phyloP scores from a whole-genome alignment of 2,113 vertebrate genomes.

The Hemiscyllium ocellatum region DNA sequence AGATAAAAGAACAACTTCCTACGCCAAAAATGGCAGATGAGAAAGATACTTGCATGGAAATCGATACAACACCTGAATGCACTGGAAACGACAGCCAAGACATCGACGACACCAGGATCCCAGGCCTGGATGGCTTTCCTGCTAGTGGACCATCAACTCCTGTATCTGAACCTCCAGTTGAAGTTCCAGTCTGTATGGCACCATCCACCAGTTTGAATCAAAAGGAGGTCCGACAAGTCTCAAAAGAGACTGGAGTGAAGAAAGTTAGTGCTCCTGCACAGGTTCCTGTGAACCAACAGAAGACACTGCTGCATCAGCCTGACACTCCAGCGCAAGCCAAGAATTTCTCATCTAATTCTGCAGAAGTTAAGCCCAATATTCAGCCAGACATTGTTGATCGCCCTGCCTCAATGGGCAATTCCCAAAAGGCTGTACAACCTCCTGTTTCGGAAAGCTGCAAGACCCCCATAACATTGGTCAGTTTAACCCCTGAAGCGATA shows the following conservation, averaged over 20 bases:
- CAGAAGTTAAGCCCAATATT: neutral
- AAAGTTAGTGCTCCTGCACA: neutral
- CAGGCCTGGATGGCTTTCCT: conserved; percentile 29
- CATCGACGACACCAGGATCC: neutral
- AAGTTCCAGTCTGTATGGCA: neutral
- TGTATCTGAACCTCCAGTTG: neutral
- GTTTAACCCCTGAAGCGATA: conserved; percentile 63
- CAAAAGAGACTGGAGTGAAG: neutral
- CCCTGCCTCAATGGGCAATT: neutral
- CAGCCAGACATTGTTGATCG: neutral
- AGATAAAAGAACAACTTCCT: neutral
- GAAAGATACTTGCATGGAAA: neutral
- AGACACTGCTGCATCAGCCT: neutral
- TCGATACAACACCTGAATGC: neutral
- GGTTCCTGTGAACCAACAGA: neutral
- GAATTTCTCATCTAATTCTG: neutral
- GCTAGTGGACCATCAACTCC: neutral
- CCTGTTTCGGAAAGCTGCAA: neutral
- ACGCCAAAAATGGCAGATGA: neutral
- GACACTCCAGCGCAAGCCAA: neutral
- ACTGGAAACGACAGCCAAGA: neutral
- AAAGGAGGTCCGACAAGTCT: neutral
- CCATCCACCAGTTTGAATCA: conserved; percentile 1
- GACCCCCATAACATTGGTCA: conserved; percentile 42
- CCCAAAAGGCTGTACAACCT: neutral